These are phyloP conservation scores for Coptodon rendalli DNA, from an alignment of 2,113 vertebrate species.

Conservation along the genomic window DNA sequence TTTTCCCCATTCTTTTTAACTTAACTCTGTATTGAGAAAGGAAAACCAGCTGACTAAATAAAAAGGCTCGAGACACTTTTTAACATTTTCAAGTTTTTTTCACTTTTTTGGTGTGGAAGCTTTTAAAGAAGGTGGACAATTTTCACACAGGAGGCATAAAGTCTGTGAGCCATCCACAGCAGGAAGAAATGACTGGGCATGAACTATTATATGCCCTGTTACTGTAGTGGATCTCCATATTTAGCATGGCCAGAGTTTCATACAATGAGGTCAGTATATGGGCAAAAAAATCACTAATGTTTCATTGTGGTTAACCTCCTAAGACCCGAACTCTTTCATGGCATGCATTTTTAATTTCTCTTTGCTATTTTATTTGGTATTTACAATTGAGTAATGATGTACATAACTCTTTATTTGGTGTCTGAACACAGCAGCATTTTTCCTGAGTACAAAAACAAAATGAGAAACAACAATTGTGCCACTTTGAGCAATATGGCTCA, in stretches of 20 bases:
- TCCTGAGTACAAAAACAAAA: not conserved
- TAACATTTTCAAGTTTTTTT: fast-evolving
- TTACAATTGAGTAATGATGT: not conserved
- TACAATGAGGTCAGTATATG: not conserved
- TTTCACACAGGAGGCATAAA: not conserved
- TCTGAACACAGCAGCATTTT: not conserved
- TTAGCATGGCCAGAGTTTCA: not conserved
- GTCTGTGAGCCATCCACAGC: not conserved
- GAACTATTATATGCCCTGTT: not conserved
- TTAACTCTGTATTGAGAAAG: not conserved
- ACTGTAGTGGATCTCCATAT: not conserved
- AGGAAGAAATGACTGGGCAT: not conserved
- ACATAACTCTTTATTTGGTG: not conserved
- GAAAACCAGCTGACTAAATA: not conserved
- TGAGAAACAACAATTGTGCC: not conserved
- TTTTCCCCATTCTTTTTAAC: not conserved
- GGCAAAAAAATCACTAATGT: not conserved
- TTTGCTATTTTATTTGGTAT: not conserved
- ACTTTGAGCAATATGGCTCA: not conserved
- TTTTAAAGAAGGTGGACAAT: not conserved
- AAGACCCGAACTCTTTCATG: not conserved
- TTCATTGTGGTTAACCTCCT: not conserved
- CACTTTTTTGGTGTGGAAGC: not conserved
- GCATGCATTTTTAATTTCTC: not conserved
- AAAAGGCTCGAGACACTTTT: not conserved